phyloP scores from a whole-genome alignment of 2,888 invertebrate species.

The Dynastes grantii region DNA sequence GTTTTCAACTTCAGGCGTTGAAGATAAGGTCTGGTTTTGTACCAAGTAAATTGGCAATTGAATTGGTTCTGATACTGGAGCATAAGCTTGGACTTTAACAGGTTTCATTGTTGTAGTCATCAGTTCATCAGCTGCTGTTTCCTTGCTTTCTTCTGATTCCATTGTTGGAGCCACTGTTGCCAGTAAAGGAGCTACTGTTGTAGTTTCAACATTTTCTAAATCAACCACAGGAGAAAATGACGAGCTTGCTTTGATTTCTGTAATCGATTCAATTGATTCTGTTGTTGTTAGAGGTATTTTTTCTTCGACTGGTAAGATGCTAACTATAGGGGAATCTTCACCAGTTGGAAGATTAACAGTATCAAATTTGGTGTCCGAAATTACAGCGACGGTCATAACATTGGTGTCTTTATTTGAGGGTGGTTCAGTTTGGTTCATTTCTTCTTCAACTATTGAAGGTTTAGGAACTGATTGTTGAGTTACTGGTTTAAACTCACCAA shows the following conservation, averaged over 20 bases:
- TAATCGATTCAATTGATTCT: not conserved
- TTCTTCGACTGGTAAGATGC: conserved; percentile 23
- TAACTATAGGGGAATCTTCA: conserved; percentile 22
- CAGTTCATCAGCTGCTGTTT: not conserved
- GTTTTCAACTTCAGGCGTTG: not conserved
- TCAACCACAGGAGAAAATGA: not conserved
- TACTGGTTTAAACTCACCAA: not conserved
- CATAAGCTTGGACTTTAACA: conserved; percentile 32
- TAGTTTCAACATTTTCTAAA: not conserved
- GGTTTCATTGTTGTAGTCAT: conserved; percentile 17
- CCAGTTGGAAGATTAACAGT: conserved; percentile 19
- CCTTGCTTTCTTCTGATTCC: not conserved
- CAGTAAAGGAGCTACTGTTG: not conserved
- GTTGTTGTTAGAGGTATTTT: not conserved
- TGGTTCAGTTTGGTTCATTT: conserved; percentile 14
- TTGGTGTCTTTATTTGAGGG: not conserved
- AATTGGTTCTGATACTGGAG: conserved; percentile 28
- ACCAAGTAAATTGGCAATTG: not conserved
- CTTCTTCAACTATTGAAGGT: conserved; percentile 19
- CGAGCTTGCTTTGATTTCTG: not conserved
- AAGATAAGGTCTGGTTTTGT: not conserved
- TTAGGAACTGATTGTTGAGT: not conserved
- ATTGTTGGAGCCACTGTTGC: not conserved
- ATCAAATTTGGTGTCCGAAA: conserved; percentile 44
- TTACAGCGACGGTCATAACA: conserved; percentile 35